Percentiles rank a stretch among this genome's conserved stretches.
phyloP scores from a whole-genome alignment of 2,888 invertebrate species.

The Aporophyla lueneburgensis region DNA sequence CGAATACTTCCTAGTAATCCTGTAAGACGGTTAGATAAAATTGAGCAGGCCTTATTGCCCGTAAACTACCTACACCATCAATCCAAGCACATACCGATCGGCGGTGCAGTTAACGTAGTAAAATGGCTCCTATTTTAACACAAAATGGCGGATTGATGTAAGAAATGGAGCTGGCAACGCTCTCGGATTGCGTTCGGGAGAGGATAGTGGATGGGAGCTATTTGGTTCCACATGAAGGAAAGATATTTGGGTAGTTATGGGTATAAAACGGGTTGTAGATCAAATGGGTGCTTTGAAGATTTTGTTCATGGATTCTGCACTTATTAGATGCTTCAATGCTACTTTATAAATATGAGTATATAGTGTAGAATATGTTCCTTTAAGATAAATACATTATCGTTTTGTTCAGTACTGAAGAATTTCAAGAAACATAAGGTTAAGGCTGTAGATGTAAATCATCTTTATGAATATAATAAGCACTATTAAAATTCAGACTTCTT shows the following conservation, averaged over 20 bases:
- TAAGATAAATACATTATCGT: background rate
- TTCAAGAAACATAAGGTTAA: background rate
- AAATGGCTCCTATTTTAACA: constrained; percentile 50
- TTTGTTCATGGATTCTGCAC: constrained; percentile 15
- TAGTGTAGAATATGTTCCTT: background rate
- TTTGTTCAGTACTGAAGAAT: background rate
- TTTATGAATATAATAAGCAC: background rate
- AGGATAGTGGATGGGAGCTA: constrained; percentile 39
- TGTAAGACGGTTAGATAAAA: constrained; percentile 45
- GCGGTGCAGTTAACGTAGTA: constrained; percentile 40
- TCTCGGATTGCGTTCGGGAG: constrained; percentile 25
- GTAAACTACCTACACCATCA: constrained; percentile 43
- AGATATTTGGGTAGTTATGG: constrained; percentile 40
- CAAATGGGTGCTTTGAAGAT: constrained; percentile 28
- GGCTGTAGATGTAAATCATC: background rate
- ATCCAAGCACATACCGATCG: constrained; percentile 42
- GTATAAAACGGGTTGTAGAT: constrained; percentile 39
- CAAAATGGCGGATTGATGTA: constrained; percentile 57
- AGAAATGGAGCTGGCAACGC: constrained; percentile 45
- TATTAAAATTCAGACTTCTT: background rate
- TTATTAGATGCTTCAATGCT: background rate
- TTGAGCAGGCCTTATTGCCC: constrained; percentile 42
- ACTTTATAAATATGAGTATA: background rate
- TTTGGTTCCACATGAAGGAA: constrained; percentile 17
- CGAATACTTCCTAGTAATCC: constrained; percentile 43